phyloP scores from a whole-genome alignment of 1,140 invertebrate genomes.

The Palaemon carinicauda region DNA sequence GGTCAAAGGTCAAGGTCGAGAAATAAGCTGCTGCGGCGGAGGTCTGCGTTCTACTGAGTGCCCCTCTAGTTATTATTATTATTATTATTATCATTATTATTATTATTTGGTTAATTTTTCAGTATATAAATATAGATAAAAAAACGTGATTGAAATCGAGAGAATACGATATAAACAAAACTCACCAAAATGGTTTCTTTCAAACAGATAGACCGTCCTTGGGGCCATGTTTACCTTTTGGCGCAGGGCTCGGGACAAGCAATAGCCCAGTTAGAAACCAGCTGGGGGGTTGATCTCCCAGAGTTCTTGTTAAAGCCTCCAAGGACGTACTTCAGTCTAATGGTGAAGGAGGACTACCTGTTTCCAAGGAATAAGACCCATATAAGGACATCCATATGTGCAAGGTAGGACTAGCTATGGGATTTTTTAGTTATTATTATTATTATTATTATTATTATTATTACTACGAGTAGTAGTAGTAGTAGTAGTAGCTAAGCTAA shows the following conservation, averaged over 20 bases:
- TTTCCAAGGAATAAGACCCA: slow-evolving; percentile 70
- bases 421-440: neutral
- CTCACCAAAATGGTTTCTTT: neutral
- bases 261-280: slow-evolving; percentile 69
- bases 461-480: too few species aligned
- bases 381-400: slow-evolving; percentile 66
- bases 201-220: slow-evolving; percentile 68
- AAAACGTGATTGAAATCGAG: too few species aligned
- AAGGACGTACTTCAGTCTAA: slow-evolving; percentile 66
- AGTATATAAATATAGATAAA: too few species aligned
- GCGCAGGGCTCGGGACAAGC: slow-evolving; percentile 70
- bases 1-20: too few species aligned
- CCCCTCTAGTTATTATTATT: too few species aligned
- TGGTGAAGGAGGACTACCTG: slow-evolving; percentile 65
- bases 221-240: slow-evolving; percentile 69
- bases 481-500: too few species aligned
- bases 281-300: slow-evolving; percentile 70
- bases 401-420: slow-evolving; percentile 62
- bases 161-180: too few species aligned
- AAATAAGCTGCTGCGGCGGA: too few species aligned
- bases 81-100: too few species aligned
- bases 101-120: too few species aligned
- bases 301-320: slow-evolving; percentile 66
- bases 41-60: too few species aligned
- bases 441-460: too few species aligned